Percentiles rank a stretch among this genome's conserved stretches.
These are phyloP conservation scores for Acanthopleura granulata DNA, from an alignment of 2,888 invertebrate genomes.

Conservation along the genomic window DNA sequence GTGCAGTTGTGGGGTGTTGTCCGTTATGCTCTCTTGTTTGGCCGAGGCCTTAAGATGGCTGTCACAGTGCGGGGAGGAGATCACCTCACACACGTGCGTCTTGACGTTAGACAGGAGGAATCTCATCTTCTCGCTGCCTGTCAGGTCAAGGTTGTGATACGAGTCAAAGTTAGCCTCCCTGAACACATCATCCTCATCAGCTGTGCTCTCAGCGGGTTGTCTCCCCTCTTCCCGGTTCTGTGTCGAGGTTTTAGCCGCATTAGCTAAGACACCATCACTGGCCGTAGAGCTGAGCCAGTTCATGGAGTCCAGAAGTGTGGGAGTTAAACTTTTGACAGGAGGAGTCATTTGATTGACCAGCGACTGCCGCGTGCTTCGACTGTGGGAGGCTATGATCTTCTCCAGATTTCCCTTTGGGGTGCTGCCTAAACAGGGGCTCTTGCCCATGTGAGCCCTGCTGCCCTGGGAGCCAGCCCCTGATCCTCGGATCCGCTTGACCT, in stretches of 20 bases:
- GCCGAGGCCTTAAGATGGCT: slow-evolving; percentile 49
- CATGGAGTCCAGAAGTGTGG: slow-evolving; percentile 54
- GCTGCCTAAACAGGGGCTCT: neutral
- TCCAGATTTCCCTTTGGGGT: neutral
- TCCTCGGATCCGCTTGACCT: neutral
- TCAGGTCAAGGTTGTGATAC: neutral
- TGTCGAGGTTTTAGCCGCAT: neutral
- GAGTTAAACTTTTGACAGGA: slow-evolving; percentile 50
- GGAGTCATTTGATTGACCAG: slow-evolving; percentile 30
- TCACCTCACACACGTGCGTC: neutral
- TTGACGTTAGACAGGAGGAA: neutral
- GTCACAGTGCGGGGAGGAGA: slow-evolving; percentile 28
- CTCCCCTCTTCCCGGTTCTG: too few species aligned
- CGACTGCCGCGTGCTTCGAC: neutral
- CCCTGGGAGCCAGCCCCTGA: neutral
- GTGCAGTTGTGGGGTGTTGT: slow-evolving; percentile 58
- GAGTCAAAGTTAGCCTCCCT: neutral
- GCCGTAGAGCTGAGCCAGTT: slow-evolving; percentile 43
- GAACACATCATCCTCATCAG: slow-evolving; percentile 8
- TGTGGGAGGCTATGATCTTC: neutral
- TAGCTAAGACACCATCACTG: slow-evolving; percentile 27
- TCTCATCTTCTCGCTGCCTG: neutral
- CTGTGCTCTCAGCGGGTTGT: neutral
- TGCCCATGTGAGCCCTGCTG: neutral
- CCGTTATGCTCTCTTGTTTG: slow-evolving; percentile 44